phyloP scores from a whole-genome alignment of 2,113 vertebrate species.

The Labrus mixtus region DNA sequence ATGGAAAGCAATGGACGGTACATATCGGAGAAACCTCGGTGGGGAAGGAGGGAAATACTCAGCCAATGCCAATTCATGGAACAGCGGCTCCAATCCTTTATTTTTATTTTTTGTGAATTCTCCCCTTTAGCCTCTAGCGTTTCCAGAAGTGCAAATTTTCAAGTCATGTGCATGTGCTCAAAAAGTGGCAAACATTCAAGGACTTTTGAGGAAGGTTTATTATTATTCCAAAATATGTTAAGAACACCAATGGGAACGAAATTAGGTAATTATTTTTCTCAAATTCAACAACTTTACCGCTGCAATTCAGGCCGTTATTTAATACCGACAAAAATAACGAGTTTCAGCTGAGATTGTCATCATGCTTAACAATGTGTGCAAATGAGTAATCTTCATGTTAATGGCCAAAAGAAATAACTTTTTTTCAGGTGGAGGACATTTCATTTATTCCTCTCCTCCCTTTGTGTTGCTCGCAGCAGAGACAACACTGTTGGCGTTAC shows the following conservation, averaged over 20 bases:
- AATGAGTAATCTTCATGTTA: background rate
- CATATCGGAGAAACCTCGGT: slow-evolving; percentile 34
- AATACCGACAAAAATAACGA: too few species aligned
- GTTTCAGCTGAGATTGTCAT: background rate
- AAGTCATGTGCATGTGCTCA: too few species aligned
- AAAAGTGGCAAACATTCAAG: too few species aligned
- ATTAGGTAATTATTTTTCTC: too few species aligned
- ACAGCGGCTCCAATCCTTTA: too few species aligned
- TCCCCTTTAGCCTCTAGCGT: background rate
- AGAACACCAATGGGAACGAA: too few species aligned
- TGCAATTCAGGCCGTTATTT: too few species aligned
- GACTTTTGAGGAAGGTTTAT: too few species aligned
- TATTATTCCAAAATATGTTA: too few species aligned
- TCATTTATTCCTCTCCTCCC: slow-evolving; percentile 1
- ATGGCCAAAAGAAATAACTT: background rate
- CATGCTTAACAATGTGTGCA: background rate
- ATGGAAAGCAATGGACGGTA: slow-evolving; percentile 72
- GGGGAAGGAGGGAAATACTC: slow-evolving; percentile 22
- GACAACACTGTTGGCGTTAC: slow-evolving; percentile 2
- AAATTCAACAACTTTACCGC: too few species aligned
- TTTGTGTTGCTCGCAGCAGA: background rate
- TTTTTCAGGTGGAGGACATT: background rate
- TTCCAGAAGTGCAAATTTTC: background rate
- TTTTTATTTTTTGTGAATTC: too few species aligned
- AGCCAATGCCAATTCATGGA: too few species aligned